phyloP scores from a whole-genome alignment of 2,888 invertebrate genomes.

The Heliconius hortense region DNA sequence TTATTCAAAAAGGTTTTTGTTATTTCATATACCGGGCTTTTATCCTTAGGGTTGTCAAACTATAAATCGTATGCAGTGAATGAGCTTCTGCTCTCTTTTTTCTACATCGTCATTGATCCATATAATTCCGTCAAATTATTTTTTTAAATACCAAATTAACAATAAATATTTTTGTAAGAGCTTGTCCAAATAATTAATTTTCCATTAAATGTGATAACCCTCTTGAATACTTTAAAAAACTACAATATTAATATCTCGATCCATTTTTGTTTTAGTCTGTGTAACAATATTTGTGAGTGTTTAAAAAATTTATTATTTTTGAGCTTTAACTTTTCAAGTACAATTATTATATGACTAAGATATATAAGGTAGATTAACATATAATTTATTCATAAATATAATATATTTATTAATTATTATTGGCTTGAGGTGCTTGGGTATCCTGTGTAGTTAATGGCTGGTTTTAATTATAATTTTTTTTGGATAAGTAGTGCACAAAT shows the following conservation, averaged over 20 bases:
- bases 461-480: conserved; percentile 52
- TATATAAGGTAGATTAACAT: conserved; percentile 62
- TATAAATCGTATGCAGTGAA: not conserved
- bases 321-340: conserved; percentile 78
- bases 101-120: not conserved
- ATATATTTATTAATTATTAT: conserved; percentile 63
- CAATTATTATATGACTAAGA: conserved; percentile 58
- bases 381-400: conserved; percentile 64
- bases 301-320: conserved; percentile 60
- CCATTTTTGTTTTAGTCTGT: conserved; percentile 27
- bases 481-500: not conserved
- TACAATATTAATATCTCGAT: not conserved
- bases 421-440: conserved; percentile 77
- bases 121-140: conserved; percentile 4
- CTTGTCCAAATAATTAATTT: conserved; percentile 2
- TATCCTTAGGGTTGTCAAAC: conserved; percentile 1
- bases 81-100: not conserved
- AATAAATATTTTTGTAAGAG: conserved; percentile 19
- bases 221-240: not conserved
- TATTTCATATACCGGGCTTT: no score
- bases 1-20: not conserved
- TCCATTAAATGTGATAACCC: conserved; percentile 14
- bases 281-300: conserved; percentile 32
- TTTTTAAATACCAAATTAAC: not conserved
- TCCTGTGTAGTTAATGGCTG: conserved; percentile 59